Evolutionary conservation across 2,888 invertebrate genomes (phyloP).

Genomic region (Napeogenes inachia): DNA sequence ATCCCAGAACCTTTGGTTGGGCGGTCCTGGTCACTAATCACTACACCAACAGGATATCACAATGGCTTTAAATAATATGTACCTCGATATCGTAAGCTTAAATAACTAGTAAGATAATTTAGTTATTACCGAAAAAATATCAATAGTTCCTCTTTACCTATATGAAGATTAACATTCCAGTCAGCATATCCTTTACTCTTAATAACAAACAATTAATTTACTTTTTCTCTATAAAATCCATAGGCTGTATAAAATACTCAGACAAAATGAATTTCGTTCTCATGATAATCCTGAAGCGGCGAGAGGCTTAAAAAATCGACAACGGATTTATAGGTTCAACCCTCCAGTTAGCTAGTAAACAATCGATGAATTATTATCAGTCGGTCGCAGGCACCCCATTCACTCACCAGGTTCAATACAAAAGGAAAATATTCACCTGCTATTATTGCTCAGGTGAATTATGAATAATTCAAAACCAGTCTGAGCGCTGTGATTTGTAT

Average conservation of each 20-base stretch:
- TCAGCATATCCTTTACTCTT: no score
- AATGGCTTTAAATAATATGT: no score
- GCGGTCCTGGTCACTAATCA: no score
- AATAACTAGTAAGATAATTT: no score
- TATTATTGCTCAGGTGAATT: constrained; percentile 57
- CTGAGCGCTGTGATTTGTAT: constrained; percentile 50
- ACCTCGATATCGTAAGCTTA: no score
- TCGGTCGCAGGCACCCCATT: constrained; percentile 57
- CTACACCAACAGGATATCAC: no score
- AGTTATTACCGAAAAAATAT: no score
- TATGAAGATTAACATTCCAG: no score
- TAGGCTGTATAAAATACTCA: neutral
- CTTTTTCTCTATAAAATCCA: neutral
- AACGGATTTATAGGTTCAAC: constrained; percentile 23
- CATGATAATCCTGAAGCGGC: constrained; percentile 19
- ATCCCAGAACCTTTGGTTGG: no score
- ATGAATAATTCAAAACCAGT: constrained; percentile 64
- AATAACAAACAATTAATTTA: neutral
- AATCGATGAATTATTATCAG: constrained; percentile 73
- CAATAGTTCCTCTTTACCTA: no score
- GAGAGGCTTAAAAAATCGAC: constrained; percentile 27
- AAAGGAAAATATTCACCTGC: constrained; percentile 66
- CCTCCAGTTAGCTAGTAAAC: constrained; percentile 55
- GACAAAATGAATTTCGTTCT: constrained; percentile 16
- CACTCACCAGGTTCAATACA: constrained; percentile 41